Evolutionary conservation across 2,797 vertebrate genomes (phyloP), one percentile per base, ranked within the genome.

Genomic region (Notoglanidium macrostoma): DNA sequence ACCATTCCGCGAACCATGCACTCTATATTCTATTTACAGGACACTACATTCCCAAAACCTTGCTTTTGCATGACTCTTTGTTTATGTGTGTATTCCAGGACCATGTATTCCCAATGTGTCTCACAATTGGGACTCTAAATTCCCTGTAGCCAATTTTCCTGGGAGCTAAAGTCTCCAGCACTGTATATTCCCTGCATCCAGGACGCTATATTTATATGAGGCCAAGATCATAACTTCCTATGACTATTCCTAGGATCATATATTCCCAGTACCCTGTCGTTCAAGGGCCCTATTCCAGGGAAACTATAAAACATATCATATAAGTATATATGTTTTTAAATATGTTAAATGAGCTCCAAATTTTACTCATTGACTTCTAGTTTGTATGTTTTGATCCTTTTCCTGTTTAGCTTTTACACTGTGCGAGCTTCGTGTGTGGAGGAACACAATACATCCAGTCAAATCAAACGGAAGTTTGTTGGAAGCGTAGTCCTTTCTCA

Each of bases 401-500:
- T 6, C 0, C 7, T 49, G 26, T 49, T 73, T 70, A 32, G 32
- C 68, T 40, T 70, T 46, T 73, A 46, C 70, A 21, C 17, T 23
- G 70, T 73, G 19, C 40, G 11, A 23, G 49, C 32, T 15, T 32
- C 9, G 15, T 67, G 63, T 67, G 63, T 29, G n/a, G n/a, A n/a
- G 11, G 3, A 21, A 72, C 6, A 19, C n/a, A 19, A 19, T 19
- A 3, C 51, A 32, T 46, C n/a, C 2, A 17, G 57, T 80, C 5
- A 59, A 17, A 17, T 12, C 55, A 44, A 44, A 61, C 11, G 40
- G 57, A 79, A 32, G 11, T 80, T 40, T 6, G 32, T 59, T 10
- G 46, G 46, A 46, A 11, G n/a, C 5, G 15, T 91, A 93, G 92
- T 94, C 93, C 93, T 92, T 94, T 95, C 92, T 92, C 32, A 86